Evolutionary conservation across 2,113 vertebrate species (phyloP).

Genomic region (Apus apus): DNA sequence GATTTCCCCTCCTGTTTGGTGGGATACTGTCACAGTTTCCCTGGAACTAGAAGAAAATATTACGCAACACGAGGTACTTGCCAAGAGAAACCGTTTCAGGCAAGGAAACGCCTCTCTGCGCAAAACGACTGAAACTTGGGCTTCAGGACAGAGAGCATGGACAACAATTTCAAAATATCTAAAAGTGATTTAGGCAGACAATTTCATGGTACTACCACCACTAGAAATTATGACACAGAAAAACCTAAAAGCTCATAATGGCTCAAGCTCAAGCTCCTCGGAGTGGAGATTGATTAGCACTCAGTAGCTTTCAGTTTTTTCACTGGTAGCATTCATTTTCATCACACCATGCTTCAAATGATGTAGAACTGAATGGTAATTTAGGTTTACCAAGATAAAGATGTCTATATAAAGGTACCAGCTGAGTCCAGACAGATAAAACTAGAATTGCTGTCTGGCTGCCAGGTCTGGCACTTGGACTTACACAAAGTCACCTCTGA

Average conservation of each 20-base stretch:
- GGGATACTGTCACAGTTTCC: background rate
- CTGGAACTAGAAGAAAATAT: background rate
- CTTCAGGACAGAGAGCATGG: background rate
- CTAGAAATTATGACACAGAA: background rate
- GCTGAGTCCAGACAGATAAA: background rate
- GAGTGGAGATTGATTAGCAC: background rate
- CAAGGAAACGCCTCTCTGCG: background rate
- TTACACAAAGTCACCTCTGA: background rate
- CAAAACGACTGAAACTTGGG: background rate
- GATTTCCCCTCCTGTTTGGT: background rate
- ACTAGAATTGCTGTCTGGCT: background rate
- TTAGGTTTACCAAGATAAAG: background rate
- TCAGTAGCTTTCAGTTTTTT: background rate
- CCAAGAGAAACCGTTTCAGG: background rate
- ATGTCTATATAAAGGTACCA: background rate
- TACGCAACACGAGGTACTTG: background rate
- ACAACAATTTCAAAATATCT: background rate
- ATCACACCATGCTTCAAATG: background rate
- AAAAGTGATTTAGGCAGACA: background rate
- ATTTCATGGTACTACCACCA: background rate
- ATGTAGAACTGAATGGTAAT: background rate
- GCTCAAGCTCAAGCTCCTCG: background rate
- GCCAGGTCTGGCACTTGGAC: background rate
- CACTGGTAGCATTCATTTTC: background rate
- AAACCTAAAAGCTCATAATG: background rate